Base-by-base conservation (phyloP, 2,888 invertebrate genomes). In the Aplocera efformata region DNA sequence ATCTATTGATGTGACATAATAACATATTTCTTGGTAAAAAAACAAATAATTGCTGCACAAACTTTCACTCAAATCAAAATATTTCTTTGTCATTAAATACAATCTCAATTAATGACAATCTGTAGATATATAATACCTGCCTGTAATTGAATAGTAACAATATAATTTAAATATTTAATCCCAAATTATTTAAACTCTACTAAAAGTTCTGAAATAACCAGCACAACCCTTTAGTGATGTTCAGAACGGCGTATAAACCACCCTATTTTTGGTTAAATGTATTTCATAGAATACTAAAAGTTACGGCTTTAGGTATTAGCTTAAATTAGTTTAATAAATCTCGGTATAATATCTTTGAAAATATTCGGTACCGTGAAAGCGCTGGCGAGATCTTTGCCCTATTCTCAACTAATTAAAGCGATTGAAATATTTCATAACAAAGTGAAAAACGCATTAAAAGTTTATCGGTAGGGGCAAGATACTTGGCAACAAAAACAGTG, bases 391-490 rank as follows among this genome's bases (percentile, higher is more conserved):
- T 65, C 54, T 72, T 68, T 66, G 60, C 65, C 63, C 62, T 60
- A 55, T 67, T 67, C 60, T 54, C 37, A 55, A 60, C 66, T 70
- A 74, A 76, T 77, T 77, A 76, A 68, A 63, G 59, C 70, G 67
- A 76, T 75, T 72, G 64, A 70, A 78, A 74, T 72, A 71, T 74
- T 79, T 71, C 67, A 69, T 73, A 77, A 76, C 70, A 65, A 76
- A 79, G 71, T 78, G 72, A 72, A 79, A 76, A 79, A 76, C 75
- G 69, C 72, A 78, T 79, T 79, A 79, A 78, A 80, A 80, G 73
- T 79, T 79, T 76, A 70, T 69, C 71, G 63, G 58, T 37, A 53
- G 50, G 58, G 50, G 40, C 52, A 51, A 41, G 44, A 47, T 52
- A 53, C 50, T 50, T 57, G 48, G 40, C 33, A 43, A 47, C 53